These are phyloP conservation scores for Macrobrachium nipponense DNA, from an alignment of 1,140 invertebrate species.

Conservation along the genomic window DNA sequence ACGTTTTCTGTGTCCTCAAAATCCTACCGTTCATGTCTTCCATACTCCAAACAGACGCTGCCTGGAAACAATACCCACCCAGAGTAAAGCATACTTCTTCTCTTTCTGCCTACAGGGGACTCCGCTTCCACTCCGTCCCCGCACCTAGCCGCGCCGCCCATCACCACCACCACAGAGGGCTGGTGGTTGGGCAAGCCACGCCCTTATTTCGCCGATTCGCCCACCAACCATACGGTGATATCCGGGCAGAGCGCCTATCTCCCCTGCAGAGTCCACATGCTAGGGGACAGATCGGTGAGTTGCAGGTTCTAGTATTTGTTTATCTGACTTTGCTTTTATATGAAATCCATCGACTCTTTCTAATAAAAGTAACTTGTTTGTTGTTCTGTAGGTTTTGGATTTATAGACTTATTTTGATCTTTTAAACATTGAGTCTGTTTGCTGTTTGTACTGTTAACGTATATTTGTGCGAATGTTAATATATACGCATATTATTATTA, in stretches of 20 bases:
- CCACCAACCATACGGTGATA: constrained; percentile 30
- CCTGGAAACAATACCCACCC: no score
- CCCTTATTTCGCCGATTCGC: constrained; percentile 26
- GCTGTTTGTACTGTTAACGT: no score
- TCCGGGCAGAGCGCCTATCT: constrained; percentile 29
- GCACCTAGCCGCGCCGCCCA: background rate
- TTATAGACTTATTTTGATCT: no score
- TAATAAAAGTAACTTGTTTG: background rate
- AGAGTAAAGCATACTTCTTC: no score
- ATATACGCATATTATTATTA: no score
- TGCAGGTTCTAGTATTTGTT: background rate
- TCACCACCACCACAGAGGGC: background rate
- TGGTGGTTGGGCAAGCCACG: constrained; percentile 10
- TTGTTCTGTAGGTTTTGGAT: background rate
- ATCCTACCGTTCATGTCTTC: no score
- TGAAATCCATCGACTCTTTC: background rate
- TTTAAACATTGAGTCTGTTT: no score
- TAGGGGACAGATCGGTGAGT: constrained; percentile 35
- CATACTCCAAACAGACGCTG: no score
- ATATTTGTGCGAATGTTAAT: no score
- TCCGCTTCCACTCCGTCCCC: background rate
- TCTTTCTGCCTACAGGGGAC: background rate
- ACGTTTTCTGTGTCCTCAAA: no score
- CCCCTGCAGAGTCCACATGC: constrained; percentile 34
- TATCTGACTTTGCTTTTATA: background rate